Evolutionary conservation across 2,113 vertebrate genomes (phyloP).

Genomic region (Haplochromis burtoni): DNA sequence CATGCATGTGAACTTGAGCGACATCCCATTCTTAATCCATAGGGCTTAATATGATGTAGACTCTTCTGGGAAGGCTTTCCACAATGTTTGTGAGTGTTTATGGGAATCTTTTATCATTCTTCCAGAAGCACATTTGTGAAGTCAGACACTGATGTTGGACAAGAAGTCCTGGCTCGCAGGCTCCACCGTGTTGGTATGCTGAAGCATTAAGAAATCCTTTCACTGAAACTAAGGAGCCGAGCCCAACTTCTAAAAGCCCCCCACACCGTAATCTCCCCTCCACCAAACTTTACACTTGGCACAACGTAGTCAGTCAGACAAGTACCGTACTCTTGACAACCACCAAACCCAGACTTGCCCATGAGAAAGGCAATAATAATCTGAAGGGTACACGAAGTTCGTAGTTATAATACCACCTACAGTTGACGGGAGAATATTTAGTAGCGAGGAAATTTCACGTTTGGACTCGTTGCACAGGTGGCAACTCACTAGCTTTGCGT

Average conservation of each 20-base stretch:
- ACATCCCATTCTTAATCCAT: background rate
- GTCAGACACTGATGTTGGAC: background rate
- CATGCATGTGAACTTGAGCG: background rate
- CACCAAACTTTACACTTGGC: background rate
- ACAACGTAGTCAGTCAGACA: background rate
- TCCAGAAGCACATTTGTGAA: background rate
- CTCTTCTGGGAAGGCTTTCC: background rate
- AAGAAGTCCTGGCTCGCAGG: background rate
- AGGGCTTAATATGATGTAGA: background rate
- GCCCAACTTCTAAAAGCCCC: background rate
- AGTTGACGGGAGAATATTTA: background rate
- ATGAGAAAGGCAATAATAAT: background rate
- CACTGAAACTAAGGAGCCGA: background rate
- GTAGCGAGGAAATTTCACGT: background rate
- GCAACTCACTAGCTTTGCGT: background rate
- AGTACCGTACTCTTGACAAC: background rate
- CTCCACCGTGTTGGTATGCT: background rate
- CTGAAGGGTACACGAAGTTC: background rate
- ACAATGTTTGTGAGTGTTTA: background rate
- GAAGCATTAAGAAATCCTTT: background rate
- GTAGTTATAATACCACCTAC: background rate
- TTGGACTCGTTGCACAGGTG: background rate
- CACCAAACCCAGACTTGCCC: background rate
- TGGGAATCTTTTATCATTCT: background rate
- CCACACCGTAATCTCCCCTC: background rate